Percentiles rank a stretch among this genome's conserved stretches.
These are phyloP conservation scores for Colaptes auratus DNA, from an alignment of 2,113 vertebrate species.

Conservation along the genomic window DNA sequence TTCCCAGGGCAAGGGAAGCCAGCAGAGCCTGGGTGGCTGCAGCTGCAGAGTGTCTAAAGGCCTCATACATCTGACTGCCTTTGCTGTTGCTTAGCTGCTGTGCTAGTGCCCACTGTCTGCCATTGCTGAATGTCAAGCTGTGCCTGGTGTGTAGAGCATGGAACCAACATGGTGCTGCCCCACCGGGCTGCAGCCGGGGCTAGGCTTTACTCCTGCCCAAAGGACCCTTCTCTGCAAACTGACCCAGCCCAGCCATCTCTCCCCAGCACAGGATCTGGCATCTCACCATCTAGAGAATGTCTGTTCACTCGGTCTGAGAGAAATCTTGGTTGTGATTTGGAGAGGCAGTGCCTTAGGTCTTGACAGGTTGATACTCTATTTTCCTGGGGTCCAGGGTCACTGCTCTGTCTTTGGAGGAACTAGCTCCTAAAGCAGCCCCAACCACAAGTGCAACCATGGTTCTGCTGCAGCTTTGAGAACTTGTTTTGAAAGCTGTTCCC, in stretches of 20 bases:
- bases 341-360: neutral
- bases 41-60: neutral
- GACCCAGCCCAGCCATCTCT: neutral
- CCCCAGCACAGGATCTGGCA: rapidly evolving
- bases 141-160: neutral
- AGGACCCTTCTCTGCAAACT: neutral
- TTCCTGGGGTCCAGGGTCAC: neutral
- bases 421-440: neutral
- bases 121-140: neutral
- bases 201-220: neutral
- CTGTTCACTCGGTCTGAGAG: neutral
- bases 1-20: neutral
- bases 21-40: neutral
- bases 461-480: neutral
- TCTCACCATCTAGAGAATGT: neutral
- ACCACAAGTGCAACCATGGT: neutral
- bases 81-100: neutral
- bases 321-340: rapidly evolving
- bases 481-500: neutral
- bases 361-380: rapidly evolving
- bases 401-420: neutral
- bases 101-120: rapidly evolving
- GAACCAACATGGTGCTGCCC: neutral
- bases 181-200: rapidly evolving
- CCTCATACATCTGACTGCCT: neutral